Evolutionary conservation across 2,888 invertebrate species (phyloP), one percentile per base, ranked within the genome.

Genomic region (Steinernema carpocapsae): DNA sequence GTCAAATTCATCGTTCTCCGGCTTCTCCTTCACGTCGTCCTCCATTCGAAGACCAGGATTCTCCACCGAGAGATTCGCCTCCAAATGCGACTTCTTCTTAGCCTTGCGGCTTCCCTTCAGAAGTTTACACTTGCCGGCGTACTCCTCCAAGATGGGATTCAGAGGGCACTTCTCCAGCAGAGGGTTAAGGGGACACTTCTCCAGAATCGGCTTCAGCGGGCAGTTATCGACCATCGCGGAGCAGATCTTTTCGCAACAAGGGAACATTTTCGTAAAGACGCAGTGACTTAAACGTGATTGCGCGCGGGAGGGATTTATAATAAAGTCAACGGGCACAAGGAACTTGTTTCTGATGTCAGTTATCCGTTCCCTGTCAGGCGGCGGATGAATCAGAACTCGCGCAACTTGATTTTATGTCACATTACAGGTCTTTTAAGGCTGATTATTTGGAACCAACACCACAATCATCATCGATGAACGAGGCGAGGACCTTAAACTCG

Each of bases 231-330:
- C 17, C 26, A 64, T 19, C 32, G 1, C 3, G 17, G 29, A 29
- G 32, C 64, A 19, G 26, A 64, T 64, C 29, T 32, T 64, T 32
- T 64, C 64, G 26, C 64, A 64, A 29, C 64, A 32, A 32, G 64
- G 64, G 26, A 64, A 17, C 64, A 64, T 64, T 17, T 52, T 22
- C 22, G 17, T 29, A 64, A 29, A 48, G 48, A 48, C 48, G 14
- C 17, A 10, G 37, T 10, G 37, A 37, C 37, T 37, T 37, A 64
- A 26, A 37, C 32, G 64, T 32, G 32, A 32, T 64, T 10, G 32
- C 29, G 64, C 17, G 64, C 64, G 29, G 19, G 7, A 17, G 64
- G 64, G 64, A 64, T 64, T 32, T 64, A 64, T 64, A 64, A 12
- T 17, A 32, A 2, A 37, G 37, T 48, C 32, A 17, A 19, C 4